These are phyloP conservation scores for Ernsta delagoae DNA, from an alignment of 2,888 invertebrate genomes.

Conservation along the genomic window DNA sequence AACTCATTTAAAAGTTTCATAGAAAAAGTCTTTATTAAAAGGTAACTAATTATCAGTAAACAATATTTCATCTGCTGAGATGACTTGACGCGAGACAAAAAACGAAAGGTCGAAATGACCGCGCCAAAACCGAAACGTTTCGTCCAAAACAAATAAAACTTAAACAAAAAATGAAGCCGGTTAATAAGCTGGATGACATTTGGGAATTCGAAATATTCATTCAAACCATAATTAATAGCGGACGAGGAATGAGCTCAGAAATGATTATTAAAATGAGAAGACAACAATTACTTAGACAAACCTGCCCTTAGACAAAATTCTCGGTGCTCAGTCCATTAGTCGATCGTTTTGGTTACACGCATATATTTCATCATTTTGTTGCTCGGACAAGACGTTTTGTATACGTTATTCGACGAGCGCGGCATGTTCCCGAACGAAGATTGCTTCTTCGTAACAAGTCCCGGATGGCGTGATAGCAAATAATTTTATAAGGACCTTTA, in stretches of 20 bases:
- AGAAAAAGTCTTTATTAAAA: conserved; percentile 70
- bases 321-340: conserved; percentile 51
- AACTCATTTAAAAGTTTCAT: conserved; percentile 52
- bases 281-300: conserved; percentile 61
- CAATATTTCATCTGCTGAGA: conserved; percentile 79
- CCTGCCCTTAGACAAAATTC: conserved; percentile 62
- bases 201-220: conserved; percentile 82
- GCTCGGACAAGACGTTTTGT: conserved; percentile 55
- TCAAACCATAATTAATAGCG: conserved; percentile 81
- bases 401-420: conserved; percentile 54
- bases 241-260: conserved; percentile 68
- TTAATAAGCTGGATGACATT: conserved; percentile 85
- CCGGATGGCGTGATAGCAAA: conserved; percentile 82
- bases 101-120: conserved; percentile 79
- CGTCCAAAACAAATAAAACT: conserved; percentile 79
- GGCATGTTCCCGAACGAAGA: conserved; percentile 63
- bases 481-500: conserved; percentile 81
- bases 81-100: conserved; percentile 80
- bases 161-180: conserved; percentile 81
- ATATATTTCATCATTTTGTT: conserved; percentile 56
- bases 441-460: conserved; percentile 70
- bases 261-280: conserved; percentile 75
- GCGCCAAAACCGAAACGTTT: conserved; percentile 82
- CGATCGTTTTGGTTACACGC: conserved; percentile 52
- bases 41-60: conserved; percentile 80